Conservation (phyloP, 2,888 invertebrate genomes). For the Oscheius sp. region DNA sequence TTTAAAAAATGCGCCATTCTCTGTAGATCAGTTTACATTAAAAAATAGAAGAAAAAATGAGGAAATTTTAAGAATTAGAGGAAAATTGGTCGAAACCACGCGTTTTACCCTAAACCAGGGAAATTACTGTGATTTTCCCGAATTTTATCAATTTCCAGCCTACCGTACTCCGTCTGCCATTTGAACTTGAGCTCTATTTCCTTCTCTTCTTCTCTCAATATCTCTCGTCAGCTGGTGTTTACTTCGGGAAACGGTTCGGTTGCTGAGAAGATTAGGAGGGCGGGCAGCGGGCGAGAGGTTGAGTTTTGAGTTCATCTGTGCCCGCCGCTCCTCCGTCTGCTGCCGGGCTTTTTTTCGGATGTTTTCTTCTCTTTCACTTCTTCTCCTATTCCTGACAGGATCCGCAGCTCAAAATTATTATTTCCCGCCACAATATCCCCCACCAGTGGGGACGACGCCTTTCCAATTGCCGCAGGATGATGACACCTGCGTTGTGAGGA, state of each 20-base stretch:
- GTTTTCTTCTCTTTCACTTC: not conserved
- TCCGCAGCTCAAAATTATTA: not conserved
- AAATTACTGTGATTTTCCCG: too few species aligned
- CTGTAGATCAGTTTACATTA: too few species aligned
- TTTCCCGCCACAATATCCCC: not conserved
- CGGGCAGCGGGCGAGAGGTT: not conserved
- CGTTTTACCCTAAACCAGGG: too few species aligned
- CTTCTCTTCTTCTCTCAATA: too few species aligned
- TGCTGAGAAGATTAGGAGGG: conserved; percentile 3
- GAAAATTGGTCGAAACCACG: too few species aligned
- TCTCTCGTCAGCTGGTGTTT: too few species aligned
- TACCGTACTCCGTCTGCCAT: too few species aligned
- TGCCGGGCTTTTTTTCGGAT: not conserved
- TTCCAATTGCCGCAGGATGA: not conserved
- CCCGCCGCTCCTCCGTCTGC: not conserved
- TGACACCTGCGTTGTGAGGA: conserved; percentile 13
- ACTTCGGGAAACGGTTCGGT: not conserved
- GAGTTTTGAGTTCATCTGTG: not conserved
- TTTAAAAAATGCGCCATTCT: too few species aligned
- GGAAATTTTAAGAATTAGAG: too few species aligned
- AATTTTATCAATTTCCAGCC: too few species aligned
- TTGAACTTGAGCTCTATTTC: too few species aligned
- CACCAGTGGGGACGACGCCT: not conserved
- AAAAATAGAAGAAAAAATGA: too few species aligned
- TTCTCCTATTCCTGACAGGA: not conserved